These are phyloP conservation scores for Furnarius figulus DNA, from an alignment of 2,113 vertebrate species.

Conservation along the genomic window DNA sequence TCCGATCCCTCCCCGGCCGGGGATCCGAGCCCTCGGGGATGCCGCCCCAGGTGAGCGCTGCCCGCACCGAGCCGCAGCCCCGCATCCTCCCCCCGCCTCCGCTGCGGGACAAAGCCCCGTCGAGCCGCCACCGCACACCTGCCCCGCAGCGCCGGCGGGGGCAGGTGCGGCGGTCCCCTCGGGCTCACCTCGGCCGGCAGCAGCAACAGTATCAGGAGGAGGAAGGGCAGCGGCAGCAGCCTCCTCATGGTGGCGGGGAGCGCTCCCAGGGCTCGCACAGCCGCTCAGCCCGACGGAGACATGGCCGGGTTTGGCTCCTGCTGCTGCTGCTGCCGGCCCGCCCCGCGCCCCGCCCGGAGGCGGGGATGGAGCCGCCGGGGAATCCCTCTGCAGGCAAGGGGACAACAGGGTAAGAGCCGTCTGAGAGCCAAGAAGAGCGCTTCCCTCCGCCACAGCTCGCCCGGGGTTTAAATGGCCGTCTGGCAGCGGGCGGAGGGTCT, in stretches of 20 bases:
- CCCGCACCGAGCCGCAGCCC: too few relatives aligned
- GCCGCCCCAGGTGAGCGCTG: too few relatives aligned
- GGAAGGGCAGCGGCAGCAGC: conserved; percentile 7
- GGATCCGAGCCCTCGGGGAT: too few relatives aligned
- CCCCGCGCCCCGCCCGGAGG: not conserved
- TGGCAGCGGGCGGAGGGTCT: not conserved
- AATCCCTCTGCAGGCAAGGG: not conserved
- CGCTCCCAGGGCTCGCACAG: conserved; percentile 34
- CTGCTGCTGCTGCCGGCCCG: too few relatives aligned
- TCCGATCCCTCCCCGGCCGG: too few relatives aligned
- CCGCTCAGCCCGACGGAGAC: conserved; percentile 55
- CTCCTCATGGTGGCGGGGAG: conserved; percentile 45
- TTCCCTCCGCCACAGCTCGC: not conserved
- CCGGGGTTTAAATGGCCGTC: not conserved
- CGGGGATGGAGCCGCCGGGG: not conserved
- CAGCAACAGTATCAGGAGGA: not conserved
- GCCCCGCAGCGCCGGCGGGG: too few relatives aligned
- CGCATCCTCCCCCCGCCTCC: too few relatives aligned
- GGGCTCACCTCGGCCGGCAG: conserved; percentile 42
- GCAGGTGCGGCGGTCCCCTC: not conserved
- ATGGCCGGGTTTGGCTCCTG: conserved; percentile 73
- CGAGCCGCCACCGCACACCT: too few relatives aligned
- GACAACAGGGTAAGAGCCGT: not conserved
- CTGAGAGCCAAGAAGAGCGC: accelerated
- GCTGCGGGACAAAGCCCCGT: too few relatives aligned